These are phyloP conservation scores for Indri indri DNA, from an alignment of 2,113 vertebrate species.

Conservation along the genomic window DNA sequence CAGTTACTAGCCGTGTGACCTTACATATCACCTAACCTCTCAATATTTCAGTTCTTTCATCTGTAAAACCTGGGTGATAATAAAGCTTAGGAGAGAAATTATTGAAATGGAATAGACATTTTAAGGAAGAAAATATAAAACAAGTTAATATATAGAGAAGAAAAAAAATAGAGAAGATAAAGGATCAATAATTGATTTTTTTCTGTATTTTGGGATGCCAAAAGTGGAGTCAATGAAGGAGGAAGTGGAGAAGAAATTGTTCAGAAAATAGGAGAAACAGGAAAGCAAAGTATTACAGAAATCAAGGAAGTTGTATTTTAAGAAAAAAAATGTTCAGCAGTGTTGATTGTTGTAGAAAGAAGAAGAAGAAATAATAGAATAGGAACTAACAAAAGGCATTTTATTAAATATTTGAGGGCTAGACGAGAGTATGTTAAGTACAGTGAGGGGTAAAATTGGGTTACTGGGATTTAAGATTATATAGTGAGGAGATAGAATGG, in stretches of 20 bases:
- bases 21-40: background rate
- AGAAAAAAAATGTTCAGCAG: background rate
- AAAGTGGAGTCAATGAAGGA: background rate
- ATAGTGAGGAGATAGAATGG: background rate
- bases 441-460: background rate
- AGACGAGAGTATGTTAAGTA: slow-evolving; percentile 12
- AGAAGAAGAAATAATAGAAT: background rate
- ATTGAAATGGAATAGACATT: background rate
- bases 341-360: background rate
- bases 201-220: background rate
- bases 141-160: background rate
- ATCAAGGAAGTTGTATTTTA: slow-evolving; percentile 11
- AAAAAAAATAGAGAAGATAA: background rate
- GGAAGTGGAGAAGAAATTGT: background rate
- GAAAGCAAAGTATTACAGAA: background rate
- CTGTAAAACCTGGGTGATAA: background rate
- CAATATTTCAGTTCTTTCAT: background rate
- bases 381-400: background rate
- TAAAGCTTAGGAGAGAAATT: background rate
- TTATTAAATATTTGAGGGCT: background rate
- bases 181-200: slow-evolving; percentile 17
- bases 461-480: background rate
- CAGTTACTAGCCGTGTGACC: background rate
- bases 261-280: slow-evolving; percentile 10
- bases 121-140: background rate